phyloP scores from a whole-genome alignment of 1,140 invertebrate genomes.

The Magallana angulata region DNA sequence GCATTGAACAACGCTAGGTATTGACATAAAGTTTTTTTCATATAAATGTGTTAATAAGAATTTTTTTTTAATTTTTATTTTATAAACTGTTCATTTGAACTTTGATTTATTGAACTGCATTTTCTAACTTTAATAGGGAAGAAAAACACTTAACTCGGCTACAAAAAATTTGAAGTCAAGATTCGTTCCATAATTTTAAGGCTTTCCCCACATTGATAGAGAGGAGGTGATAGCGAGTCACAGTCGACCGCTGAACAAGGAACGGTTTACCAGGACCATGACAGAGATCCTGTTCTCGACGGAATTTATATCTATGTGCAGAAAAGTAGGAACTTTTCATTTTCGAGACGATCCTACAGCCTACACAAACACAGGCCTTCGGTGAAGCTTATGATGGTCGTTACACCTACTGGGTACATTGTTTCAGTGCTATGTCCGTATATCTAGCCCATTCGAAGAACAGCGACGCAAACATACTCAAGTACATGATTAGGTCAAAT shows the following conservation, averaged over 20 bases:
- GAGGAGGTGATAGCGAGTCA: conserved; percentile 38
- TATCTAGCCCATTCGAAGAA: conserved; percentile 43
- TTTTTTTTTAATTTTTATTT: no score
- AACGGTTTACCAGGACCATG: conserved; percentile 30
- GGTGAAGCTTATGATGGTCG: conserved; percentile 28
- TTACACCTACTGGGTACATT: conserved; percentile 39
- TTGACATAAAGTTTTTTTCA: neutral
- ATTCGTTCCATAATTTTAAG: conserved; percentile 29
- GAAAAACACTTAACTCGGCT: conserved; percentile 27
- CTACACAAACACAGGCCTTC: conserved; percentile 37
- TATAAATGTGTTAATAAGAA: neutral
- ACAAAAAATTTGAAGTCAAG: neutral
- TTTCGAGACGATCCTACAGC: conserved; percentile 27
- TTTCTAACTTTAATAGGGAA: neutral
- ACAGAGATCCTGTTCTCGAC: conserved; percentile 22
- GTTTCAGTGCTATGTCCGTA: conserved; percentile 12
- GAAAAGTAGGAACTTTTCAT: conserved; percentile 48
- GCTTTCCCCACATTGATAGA: conserved; percentile 24
- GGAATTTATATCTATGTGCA: conserved; percentile 50
- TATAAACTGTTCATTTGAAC: no score
- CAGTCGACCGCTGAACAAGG: conserved; percentile 37
- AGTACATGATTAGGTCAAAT: conserved; percentile 28
- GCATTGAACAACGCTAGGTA: neutral
- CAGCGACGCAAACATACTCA: conserved; percentile 31
- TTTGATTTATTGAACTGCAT: neutral